Evolutionary conservation across 2,113 vertebrate species (phyloP), one percentile per base, ranked within the genome.

Genomic region (Hemichromis elongatus): DNA sequence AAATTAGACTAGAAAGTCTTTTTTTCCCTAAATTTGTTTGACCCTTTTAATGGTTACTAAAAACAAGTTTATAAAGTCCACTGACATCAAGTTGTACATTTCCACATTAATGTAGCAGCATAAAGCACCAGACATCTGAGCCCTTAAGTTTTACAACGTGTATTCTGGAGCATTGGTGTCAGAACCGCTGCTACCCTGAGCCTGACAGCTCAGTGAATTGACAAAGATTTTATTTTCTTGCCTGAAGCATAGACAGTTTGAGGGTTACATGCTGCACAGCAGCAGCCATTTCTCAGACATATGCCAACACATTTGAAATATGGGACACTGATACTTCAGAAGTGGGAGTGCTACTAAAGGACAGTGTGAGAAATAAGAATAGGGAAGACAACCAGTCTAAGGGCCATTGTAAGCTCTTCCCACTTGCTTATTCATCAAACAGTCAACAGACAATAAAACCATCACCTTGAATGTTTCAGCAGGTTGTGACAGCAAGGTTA

Each of bases 221-320:
- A 91, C 83, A 82, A 85, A 86, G 85, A 81, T 84, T 91, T 84
- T 4, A 30, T 77, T 70, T 87, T 86, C 81, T 85, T 42, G 89
- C 88, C 85, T 73, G 77, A 70, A 89, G 89, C 88, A 26, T 55
- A n/a, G 21, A 70, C 47, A 40, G 90, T 89, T 86, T 83, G 77
- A 89, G 86, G 85, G 81, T 86, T 81, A 88, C 89, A 79, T 24
- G 14, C 84, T 79, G 87, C 80, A 84, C 82, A 85, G 86, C 11
- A 10, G 85, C 47, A 80, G 70, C 85, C 82, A 55, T 89, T 88
- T 87, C 79, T 88, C 75, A 87, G 66, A 88, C 90, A 86, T 47
- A 37, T 79, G 83, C 66, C 84, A 82, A 35, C 55, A 18, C 61
- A 81, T 92, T 92, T 88, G 80, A 89, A 90, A 84, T 83, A 68